Evolutionary conservation across 2,797 vertebrate genomes (phyloP).

Genomic region (Uromys caudimaculatus): DNA sequence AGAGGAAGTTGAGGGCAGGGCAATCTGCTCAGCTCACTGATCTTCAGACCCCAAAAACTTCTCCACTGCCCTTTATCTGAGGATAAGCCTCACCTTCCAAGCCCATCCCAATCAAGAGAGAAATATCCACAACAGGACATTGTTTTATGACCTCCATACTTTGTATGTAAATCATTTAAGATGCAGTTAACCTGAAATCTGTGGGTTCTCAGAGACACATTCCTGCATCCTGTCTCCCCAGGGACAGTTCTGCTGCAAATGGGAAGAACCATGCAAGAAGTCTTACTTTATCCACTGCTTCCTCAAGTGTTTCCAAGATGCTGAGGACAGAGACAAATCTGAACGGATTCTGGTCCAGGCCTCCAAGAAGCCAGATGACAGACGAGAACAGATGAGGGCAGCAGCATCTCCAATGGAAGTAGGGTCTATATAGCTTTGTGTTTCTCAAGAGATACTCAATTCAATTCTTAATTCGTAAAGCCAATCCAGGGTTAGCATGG

Average conservation of each 20-base stretch:
- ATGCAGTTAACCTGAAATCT: slow-evolving; percentile 45
- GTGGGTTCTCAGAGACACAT: background rate
- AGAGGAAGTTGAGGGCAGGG: background rate
- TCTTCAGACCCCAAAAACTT: slow-evolving; percentile 5
- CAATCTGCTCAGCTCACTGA: background rate
- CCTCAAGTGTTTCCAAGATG: background rate
- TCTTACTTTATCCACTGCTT: background rate
- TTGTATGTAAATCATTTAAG: slow-evolving; percentile 18
- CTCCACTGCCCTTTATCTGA: background rate
- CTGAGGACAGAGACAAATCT: background rate
- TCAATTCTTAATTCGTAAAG: background rate
- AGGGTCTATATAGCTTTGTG: background rate
- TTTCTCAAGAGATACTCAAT: background rate
- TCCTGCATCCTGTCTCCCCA: background rate
- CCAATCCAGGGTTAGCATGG: background rate
- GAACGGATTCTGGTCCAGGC: background rate
- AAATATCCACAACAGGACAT: background rate
- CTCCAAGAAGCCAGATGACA: background rate
- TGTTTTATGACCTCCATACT: background rate
- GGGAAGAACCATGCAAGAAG: background rate
- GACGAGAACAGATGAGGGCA: background rate
- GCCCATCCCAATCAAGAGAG: slow-evolving; percentile 16
- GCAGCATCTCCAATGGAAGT: background rate
- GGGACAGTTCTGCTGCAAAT: background rate
- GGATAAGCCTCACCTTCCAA: background rate